Base-by-base conservation (phyloP, 2,113 vertebrate species). In the Tragelaphus scriptus region DNA sequence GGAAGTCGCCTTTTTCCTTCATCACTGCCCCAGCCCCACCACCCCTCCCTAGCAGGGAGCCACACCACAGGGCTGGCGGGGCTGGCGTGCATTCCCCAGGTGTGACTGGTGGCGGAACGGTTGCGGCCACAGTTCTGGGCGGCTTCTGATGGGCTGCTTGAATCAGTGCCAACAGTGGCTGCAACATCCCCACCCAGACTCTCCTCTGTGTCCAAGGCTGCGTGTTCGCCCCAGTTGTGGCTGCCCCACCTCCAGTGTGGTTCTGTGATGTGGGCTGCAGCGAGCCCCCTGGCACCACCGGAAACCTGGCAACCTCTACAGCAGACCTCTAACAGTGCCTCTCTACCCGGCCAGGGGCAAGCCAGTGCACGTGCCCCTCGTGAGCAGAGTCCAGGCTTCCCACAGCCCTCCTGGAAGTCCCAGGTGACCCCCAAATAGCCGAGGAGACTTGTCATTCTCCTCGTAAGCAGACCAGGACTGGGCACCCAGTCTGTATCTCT, bases 291-390 rank as follows among this genome's bases (percentile, higher is more conserved):
- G 21, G 71, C 71, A 26, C 36, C 71, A 7, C 36, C 0, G 36
- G 40, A 77, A 15, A 8, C 25, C 40, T 14, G 75, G 71, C 75
- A 16, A 4, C 75, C 40, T 28, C 40, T 16, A 4, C 6, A 16
- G 75, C 40, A 47, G 40, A 28, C 40, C 40, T 79, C 75, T 28
- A 28, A 4, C 40, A 4, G 21, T 1, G 61, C 6, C 71, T 15
- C 36, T 3, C 36, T 44, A 2, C 75, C 7, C 3, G 0, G 40
- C 40, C 13, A 4, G 40, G 40, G 40, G 36, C 40, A 47, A 28
- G 40, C 25, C 1, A 3, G 75, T 0, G 0, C 3, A 4, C 0
- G 13, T 47, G 75, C 2, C 40, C 23, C 75, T 26, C 6, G 1
- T 4, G 75, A 47, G 75, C 25, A 0, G 40, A 79, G 75, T 26